Base-by-base conservation (phyloP, 2,113 vertebrate species). In the Cettia cetti region DNA sequence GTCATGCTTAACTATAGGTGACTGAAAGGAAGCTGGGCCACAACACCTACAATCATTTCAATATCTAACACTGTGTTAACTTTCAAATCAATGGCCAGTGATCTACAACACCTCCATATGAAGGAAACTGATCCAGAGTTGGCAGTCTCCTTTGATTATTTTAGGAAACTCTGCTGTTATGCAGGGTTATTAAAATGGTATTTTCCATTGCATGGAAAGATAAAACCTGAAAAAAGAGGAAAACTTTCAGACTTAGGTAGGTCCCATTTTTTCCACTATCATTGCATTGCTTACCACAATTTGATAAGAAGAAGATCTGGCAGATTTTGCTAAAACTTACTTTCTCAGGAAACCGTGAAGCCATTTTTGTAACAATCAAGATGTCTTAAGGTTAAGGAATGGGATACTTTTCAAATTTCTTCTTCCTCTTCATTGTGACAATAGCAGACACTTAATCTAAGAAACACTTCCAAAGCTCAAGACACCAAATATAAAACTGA, bases 261-360 rank as follows among this genome's bases (percentile, higher is more conserved):
- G 15, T 40, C 35, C 20, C 24, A 26, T 30, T 44, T 89, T 70
- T 24, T 42, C 15, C 37, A 78, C 13, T 35, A 84, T 14, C 42
- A 33, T 8, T 33, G 19, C 0, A 0, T 6, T 71, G 66, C 33
- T 50, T 27, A 47, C 19, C 19, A 60, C 40, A 61, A 18, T 31
- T 44, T 49, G 33, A 1, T 35, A 75, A 40, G 44, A 50, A 76
- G 30, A 12, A 6, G 15, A 61, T 44, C 28, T 53, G 53, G 23
- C 18, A 70, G 30, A 22, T 77, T 78, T 59, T 75, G 30, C 30
- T 30, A 30, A 27, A 89, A 80, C 7, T 75, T 42, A 54, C 6
- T 44, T 72, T 75, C n/a, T 49, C 28, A 86, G 42, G 45, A 79
- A 72, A 71, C 11, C 4, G 4, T 50, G 63, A 70, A 57, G 35